Base-by-base conservation (phyloP, 2,888 invertebrate genomes). In the Cephalotes varians region DNA sequence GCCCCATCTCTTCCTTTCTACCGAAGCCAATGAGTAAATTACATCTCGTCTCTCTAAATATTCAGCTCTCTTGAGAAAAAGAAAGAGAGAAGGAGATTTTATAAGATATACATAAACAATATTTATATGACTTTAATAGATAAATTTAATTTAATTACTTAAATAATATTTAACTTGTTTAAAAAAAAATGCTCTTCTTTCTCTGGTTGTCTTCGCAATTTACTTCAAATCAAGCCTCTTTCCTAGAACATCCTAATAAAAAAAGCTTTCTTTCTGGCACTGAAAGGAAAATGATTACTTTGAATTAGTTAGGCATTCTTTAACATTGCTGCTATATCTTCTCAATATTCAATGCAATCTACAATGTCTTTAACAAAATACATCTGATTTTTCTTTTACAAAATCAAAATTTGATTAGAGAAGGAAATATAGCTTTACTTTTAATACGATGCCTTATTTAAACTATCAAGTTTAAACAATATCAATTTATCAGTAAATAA, bases 41-140 rank as follows among this genome's bases (percentile, higher is more conserved):
- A 56, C 21, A 21, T 44, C 31, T 77, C 56, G 18, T 56, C 44
- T 69, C 56, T 44, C n/a, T 56, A 34, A 77, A 79, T 77, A 44
- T 56, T 58, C 56, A 18, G 12, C 28, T 76, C 21, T 31, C n/a
- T 31, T 69, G 44, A 25, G 9, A 21, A 0, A 15, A 21, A 37
- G n/a, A 60, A 2, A 37, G 28, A 60, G 10, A 60, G 18, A 58
- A 3, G 9, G 21, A 64, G 10, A 28, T 69, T 79, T 56, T 56
- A 69, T 58, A 18, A 44, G 4, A 65, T 18, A 65, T 69, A 65
- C 21, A 40, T 56, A 67, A 56, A 79, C 34, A 79, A 69, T 69
- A 69, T 67, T 54, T 21, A 56, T n/a, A n/a, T n/a, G n/a, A 67
- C 44, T 77, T 64, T 25, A 37, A 40, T 40, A 62, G 25, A 62